Evolutionary conservation across 2,113 vertebrate species (phyloP), one percentile per base, ranked within the genome.

Genomic region (Ailurus styani): DNA sequence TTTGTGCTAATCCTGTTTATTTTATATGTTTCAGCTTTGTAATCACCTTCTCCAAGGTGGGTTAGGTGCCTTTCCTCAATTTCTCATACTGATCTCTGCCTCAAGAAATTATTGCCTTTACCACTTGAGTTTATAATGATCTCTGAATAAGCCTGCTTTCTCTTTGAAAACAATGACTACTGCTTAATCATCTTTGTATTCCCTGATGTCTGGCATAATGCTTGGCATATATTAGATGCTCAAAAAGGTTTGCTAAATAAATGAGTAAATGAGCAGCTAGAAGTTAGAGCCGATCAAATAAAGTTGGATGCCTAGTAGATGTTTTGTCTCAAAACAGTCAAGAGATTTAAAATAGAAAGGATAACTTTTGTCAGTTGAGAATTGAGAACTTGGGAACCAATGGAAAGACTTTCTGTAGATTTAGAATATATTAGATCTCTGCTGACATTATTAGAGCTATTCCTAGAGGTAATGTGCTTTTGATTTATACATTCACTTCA

Each of bases 171-270:
- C 21, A 66, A 34, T 85, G 31, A 47, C 13, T 83, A 52, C 23
- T 73, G 11, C 14, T 70, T 85, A 64, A 31, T 93, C 57, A 86
- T 50, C 55, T 91, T 95, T 94, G 64, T 72, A 86, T 91, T 95
- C 77, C 34, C 10, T 84, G 34, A 4, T 66, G 13, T 78, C 31
- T 77, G 50, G 21, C 37, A 55, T 77, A 95, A 68, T 82, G n/a
- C 5, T 60, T 91, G 87, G n/a, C 31, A 90, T 81, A 81, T 37
- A 88, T 87, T 83, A 68, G 68, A 75, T 29, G 12, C n/a, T 82
- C 70, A 50, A 31, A 54, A 47, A 70, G 40, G 11, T 40, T 45
- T 85, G 23, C 64, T 89, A 62, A 68, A 90, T 94, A 82, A 87
- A 68, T 50, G 21, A 95, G 18, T 79, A 17, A 81, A 52, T n/a